These are phyloP conservation scores for Rhopilema esculentum DNA, from an alignment of 30 jellyfish, hydroid and myxozoan species.

Conservation along the genomic window DNA sequence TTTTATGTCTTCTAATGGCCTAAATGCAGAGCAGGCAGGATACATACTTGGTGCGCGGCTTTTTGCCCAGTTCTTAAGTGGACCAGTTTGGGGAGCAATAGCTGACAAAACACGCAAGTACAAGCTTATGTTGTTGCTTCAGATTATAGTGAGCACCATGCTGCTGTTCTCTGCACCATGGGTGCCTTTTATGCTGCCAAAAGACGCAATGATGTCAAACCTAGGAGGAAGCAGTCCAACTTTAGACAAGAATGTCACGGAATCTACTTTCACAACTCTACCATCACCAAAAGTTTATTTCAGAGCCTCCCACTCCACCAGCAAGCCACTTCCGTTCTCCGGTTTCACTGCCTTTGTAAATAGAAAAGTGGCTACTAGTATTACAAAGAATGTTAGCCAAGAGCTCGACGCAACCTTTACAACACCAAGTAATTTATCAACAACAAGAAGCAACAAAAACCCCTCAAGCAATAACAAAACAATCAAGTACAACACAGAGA, in stretches of 20 bases:
- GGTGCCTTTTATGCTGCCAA: conserved; percentile 55
- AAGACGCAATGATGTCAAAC: not conserved
- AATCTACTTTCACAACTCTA: not conserved
- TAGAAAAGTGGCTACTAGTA: too few species aligned
- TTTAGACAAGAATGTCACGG: not conserved
- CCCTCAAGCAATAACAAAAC: not conserved
- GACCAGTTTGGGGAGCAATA: conserved; percentile 80
- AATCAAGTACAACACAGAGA: not conserved
- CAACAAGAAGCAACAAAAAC: not conserved
- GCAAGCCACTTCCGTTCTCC: not conserved
- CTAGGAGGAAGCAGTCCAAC: not conserved
- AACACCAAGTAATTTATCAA: not conserved
- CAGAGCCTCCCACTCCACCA: not conserved
- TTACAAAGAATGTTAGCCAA: not conserved
- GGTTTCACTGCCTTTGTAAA: too few species aligned
- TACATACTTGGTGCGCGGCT: conserved; percentile 72
- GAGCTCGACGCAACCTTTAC: not conserved
- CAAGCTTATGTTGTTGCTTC: conserved; percentile 38
- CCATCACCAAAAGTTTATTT: not conserved
- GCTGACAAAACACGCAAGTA: conserved; percentile 81
- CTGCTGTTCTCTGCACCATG: conserved; percentile 79
- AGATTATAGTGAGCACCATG: conserved; percentile 36
- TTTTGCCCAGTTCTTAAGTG: conserved; percentile 69
- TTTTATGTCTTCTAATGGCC: conserved; percentile 78
- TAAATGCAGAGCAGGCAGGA: conserved; percentile 84